phyloP scores from a whole-genome alignment of 2,113 vertebrate species.

The Pontoporia blainvillei region DNA sequence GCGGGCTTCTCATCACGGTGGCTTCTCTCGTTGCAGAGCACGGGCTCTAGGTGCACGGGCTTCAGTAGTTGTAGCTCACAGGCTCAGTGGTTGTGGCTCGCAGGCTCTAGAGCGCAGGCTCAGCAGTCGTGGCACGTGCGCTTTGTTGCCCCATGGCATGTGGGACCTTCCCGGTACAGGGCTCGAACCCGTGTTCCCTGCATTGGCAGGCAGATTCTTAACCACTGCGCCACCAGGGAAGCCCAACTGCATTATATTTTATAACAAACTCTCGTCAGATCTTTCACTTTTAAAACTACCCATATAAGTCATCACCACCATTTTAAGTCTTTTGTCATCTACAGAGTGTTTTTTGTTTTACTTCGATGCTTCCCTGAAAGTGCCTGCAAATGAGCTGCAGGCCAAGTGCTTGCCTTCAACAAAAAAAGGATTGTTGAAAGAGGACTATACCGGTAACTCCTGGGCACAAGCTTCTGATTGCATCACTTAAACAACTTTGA shows the following conservation, averaged over 20 bases:
- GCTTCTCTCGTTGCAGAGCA: no score
- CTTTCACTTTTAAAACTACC: background rate
- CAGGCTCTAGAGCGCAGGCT: no score
- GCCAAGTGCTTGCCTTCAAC: background rate
- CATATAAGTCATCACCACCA: background rate
- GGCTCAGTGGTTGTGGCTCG: no score
- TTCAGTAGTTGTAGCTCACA: no score
- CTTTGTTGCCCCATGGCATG: no score
- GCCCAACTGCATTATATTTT: background rate
- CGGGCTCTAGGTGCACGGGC: no score
- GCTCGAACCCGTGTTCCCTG: no score
- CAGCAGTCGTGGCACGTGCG: no score
- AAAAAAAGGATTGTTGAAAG: background rate
- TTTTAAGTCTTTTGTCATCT: background rate
- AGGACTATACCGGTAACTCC: background rate
- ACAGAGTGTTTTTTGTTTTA: background rate
- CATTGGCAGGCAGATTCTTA: no score
- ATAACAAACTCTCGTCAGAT: background rate
- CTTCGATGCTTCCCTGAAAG: background rate
- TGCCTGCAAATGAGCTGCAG: background rate
- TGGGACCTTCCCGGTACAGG: no score
- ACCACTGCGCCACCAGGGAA: no score
- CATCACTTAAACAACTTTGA: background rate
- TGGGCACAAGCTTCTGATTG: background rate
- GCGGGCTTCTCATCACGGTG: no score